phyloP scores from a whole-genome alignment of 2,113 vertebrate species.

The Calonectris borealis region DNA sequence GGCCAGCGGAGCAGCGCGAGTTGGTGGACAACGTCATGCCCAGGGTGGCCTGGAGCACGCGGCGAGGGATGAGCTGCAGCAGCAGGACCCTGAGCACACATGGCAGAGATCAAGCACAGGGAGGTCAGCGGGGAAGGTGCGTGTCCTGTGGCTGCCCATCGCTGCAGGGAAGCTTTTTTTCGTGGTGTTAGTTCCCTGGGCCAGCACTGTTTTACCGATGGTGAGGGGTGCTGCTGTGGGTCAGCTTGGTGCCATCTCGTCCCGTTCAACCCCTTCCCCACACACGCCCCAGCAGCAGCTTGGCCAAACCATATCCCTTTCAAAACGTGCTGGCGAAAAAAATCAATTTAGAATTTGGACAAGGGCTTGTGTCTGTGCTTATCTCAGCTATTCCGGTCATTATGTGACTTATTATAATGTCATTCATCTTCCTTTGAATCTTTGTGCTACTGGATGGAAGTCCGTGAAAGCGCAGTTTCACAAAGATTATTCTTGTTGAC shows the following conservation, averaged over 20 bases:
- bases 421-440: neutral
- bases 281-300: neutral
- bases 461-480: neutral
- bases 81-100: neutral
- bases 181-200: rapidly evolving
- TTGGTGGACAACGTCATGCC: rapidly evolving
- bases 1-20: rapidly evolving
- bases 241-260: neutral
- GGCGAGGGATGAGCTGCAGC: neutral
- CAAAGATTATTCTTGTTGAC: neutral
- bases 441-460: neutral
- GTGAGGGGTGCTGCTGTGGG: neutral
- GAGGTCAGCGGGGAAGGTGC: neutral
- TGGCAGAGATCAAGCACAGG: too few species aligned
- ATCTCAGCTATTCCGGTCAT: neutral
- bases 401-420: neutral
- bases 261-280: neutral
- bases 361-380: neutral
- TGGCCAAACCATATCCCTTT: neutral
- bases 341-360: neutral
- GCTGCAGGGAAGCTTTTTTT: neutral
- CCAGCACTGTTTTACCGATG: too few species aligned
- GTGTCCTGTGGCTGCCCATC: neutral
- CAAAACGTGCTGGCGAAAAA: neutral
- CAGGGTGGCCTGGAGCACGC: too few species aligned